Conservation (phyloP, 2,797 vertebrate species). For the Buceros bicornis region DNA sequence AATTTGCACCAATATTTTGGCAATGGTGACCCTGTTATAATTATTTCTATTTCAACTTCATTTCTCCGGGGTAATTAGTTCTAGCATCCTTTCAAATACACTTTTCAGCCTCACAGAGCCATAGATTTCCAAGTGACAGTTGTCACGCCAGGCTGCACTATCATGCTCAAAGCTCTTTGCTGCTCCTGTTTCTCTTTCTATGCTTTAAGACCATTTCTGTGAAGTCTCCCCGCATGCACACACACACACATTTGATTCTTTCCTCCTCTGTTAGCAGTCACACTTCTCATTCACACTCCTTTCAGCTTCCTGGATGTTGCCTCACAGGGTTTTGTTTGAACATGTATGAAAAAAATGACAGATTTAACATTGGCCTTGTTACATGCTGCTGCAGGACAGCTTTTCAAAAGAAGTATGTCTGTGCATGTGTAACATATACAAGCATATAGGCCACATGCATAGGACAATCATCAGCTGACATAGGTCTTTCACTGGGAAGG, state of each 20-base stretch:
- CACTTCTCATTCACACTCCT: neutral
- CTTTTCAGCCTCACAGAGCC: conserved; percentile 2
- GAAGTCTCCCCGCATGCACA: neutral
- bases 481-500: neutral
- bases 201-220: neutral
- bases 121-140: neutral
- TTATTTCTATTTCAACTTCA: neutral
- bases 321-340: conserved; percentile 47
- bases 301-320: neutral
- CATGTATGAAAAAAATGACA: neutral
- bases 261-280: neutral
- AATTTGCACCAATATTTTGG: neutral
- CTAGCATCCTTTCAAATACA: neutral
- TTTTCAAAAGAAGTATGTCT: neutral
- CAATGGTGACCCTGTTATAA: neutral
- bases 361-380: neutral
- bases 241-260: neutral
- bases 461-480: neutral
- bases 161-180: neutral
- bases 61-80: conserved; percentile 47
- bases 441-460: neutral
- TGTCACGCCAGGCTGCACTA: neutral
- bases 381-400: neutral
- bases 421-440: neutral
- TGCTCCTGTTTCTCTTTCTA: neutral